Base-by-base conservation (phyloP, 2,888 invertebrate species). In the Apamea epomidion region DNA sequence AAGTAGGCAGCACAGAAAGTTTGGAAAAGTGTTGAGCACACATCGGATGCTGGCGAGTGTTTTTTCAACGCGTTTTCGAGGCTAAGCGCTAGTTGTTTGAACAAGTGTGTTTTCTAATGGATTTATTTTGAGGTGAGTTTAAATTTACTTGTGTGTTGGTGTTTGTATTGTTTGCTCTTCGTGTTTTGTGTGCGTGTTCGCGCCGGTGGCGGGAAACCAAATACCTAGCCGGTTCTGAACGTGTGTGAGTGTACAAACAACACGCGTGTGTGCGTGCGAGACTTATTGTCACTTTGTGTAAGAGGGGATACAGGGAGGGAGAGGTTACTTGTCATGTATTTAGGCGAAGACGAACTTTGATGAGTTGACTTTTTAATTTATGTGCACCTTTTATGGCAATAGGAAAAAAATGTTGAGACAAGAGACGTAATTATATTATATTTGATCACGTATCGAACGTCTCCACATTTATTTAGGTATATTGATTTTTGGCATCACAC, bases 71-170 rank as follows among this genome's bases (percentile, higher is more conserved):
- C 95, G 96, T 96, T 96, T 97, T 96, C 97, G 97, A 97, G 97
- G 97, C 96, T 97, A 96, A 96, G 96, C 97, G 97, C 95, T 97
- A 96, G 96, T 95, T 97, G 97, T 97, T 97, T 97, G 96, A 97
- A 97, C 97, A 97, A 97, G 96, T 97, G 97, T 97, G 97, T 97
- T 97, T 97, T 97, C 97, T 97, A 97, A 97, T 97, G 97, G 97
- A 97, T 97, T 97, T 97, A 97, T 97, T 97, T 97, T 97, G 96
- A 97, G 97, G 97, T 97, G 97, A 97, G 97, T 97, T 97, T 96
- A 97, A 97, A 96, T 96, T 97, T 97, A 97, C 97, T 96, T 96
- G 95, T 95, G 95, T 97, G 97, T 95, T 95, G 94, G 97, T 97
- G 96, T 96, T 96, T 96, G 96, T 97, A 96, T 97, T 97, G 97